These are phyloP conservation scores for Ia io DNA, from an alignment of 2,113 vertebrate species.

Conservation along the genomic window DNA sequence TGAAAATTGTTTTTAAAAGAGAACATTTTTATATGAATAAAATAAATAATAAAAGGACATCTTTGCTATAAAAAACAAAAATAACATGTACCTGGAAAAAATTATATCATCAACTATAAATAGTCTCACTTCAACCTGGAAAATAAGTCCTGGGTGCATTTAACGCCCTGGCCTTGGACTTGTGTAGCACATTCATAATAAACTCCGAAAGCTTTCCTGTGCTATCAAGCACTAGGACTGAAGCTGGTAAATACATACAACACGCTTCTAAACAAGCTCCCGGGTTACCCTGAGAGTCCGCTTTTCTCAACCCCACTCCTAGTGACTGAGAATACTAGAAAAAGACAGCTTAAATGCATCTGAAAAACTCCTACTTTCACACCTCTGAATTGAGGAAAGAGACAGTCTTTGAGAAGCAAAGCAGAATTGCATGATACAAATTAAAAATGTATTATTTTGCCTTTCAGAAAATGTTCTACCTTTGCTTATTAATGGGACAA, in stretches of 20 bases:
- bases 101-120: background rate
- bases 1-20: background rate
- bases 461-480: background rate
- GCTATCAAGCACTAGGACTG: background rate
- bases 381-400: background rate
- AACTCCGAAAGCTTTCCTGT: background rate
- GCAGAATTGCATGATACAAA: background rate
- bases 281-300: background rate
- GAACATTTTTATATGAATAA: background rate
- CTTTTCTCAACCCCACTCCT: background rate
- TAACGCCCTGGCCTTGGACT: background rate
- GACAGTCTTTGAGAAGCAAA: background rate
- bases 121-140: background rate
- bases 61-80: slow-evolving; percentile 25
- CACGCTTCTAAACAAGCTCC: background rate
- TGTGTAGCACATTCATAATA: background rate
- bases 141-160: background rate
- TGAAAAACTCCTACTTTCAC: background rate
- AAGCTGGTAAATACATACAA: background rate
- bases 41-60: background rate
- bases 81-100: background rate
- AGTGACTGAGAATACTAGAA: background rate
- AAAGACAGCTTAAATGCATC: background rate
- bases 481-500: background rate
- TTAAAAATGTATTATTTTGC: background rate